These are phyloP conservation scores for Danio kyathit DNA, from an alignment of 2,797 vertebrate species.

Conservation along the genomic window DNA sequence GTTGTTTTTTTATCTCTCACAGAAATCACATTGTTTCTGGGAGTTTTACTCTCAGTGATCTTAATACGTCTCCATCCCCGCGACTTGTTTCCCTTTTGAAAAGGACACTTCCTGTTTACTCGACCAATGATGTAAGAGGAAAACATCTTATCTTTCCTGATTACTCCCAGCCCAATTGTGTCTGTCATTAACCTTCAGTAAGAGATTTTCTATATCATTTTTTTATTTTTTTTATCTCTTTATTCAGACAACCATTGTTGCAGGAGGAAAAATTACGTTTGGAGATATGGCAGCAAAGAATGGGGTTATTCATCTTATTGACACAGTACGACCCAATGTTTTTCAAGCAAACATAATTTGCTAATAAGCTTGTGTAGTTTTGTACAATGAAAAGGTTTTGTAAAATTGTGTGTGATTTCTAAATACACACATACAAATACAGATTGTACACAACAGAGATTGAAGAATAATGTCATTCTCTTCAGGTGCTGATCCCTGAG, in stretches of 20 bases:
- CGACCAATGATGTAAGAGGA: slow-evolving; percentile 79
- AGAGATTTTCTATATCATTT: neutral
- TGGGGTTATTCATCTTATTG: slow-evolving; percentile 89
- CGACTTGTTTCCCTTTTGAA: slow-evolving; percentile 81
- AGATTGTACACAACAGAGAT: neutral
- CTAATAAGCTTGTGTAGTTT: no score
- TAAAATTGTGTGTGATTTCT: no score
- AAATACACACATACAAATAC: neutral
- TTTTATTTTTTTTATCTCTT: slow-evolving; percentile 26
- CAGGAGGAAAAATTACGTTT: slow-evolving; percentile 79
- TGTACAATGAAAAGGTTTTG: no score
- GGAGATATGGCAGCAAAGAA: slow-evolving; percentile 86
- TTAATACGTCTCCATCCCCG: slow-evolving; percentile 77
- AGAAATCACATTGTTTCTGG: slow-evolving; percentile 87
- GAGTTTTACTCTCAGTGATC: slow-evolving; percentile 73
- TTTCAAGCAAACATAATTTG: neutral
- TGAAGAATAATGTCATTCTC: neutral
- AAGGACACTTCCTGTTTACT: slow-evolving; percentile 79
- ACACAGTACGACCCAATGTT: slow-evolving; percentile 77
- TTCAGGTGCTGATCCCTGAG: slow-evolving; percentile 87
- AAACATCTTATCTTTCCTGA: neutral
- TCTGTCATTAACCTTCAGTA: neutral
- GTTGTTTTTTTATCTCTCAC: slow-evolving; percentile 49
- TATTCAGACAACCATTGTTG: slow-evolving; percentile 80
- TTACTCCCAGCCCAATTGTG: no score